A percentile compares a stretch with the other conserved stretches of the same genome.
phyloP scores from a whole-genome alignment of 2,113 vertebrate species.

The Callochromis pleurospilus region DNA sequence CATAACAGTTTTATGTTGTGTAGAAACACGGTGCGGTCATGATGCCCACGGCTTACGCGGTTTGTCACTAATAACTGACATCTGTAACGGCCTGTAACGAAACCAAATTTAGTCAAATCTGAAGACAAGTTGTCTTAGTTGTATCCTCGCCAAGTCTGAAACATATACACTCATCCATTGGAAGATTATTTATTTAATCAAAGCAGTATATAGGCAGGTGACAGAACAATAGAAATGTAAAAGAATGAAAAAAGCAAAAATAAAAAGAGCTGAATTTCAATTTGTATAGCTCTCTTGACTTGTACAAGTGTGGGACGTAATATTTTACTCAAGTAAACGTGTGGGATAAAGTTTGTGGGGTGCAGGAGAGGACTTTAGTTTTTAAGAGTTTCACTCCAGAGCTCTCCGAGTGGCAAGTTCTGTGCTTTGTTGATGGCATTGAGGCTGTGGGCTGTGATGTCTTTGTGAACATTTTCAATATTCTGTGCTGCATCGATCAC shows the following conservation, averaged over 20 bases:
- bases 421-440: conserved; percentile 56
- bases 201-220: conserved; percentile 29
- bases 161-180: conserved; percentile 51
- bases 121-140: conserved; percentile 44
- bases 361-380: neutral
- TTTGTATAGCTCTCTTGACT: neutral
- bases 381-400: conserved; percentile 73
- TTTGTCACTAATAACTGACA: conserved; percentile 48
- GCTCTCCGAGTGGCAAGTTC: conserved; percentile 70
- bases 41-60: conserved; percentile 33
- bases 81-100: conserved; percentile 59
- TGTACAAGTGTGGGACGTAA: neutral
- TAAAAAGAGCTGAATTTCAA: conserved; percentile 24
- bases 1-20: conserved; percentile 62
- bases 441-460: conserved; percentile 72
- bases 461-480: conserved; percentile 79
- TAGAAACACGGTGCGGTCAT: conserved; percentile 27
- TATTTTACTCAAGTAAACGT: neutral
- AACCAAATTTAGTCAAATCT: conserved; percentile 46
- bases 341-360: neutral
- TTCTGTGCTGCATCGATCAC: conserved; percentile 79
- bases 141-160: conserved; percentile 42
- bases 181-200: conserved; percentile 72
- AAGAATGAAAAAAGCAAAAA: conserved; percentile 17
- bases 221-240: conserved; percentile 38